Base-by-base conservation (phyloP, 2,888 invertebrate genomes). In the Diachrysia chrysitis region DNA sequence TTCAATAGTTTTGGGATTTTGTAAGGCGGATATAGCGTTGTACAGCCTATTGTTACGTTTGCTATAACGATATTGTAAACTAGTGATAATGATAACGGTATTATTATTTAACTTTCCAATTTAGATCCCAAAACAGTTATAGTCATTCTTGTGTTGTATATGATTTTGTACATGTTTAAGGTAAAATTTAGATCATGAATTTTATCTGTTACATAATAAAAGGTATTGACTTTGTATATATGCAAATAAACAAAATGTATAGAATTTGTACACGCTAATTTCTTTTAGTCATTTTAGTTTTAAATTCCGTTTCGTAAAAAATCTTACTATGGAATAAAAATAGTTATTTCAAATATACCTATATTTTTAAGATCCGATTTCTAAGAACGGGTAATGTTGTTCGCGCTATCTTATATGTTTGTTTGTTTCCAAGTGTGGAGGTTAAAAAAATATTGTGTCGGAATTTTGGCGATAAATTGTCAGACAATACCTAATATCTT, bases 1-100 rank as follows among this genome's bases (percentile, higher is more conserved):
- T 81, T 85, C 84, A 85, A 90, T 89, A 87, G 88, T 87, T 89
- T 88, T 79, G 85, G 83, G 82, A 78, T 82, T 79, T 80, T 76
- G 75, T 76, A 85, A 83, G 82, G 81, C 73, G 78, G 80, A 81
- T 83, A 83, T 79, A 76, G 72, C 69, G 76, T 76, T 83, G 78
- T 78, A 77, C 19, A 55, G 77, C 78, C 83, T 73, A 83, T 87
- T 86, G 85, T 85, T 83, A 77, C 66, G 76, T 79, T 82, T 66
- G 68, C 68, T 70, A 64, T 74, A 78, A 79, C 80, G 69, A 66
- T 82, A 84, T 84, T 83, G 79, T 82, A 73, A 81, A 78, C 73
- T 75, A 82, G 78, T 78, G 67, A 79, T 83, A 82, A 80, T 75
- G 79, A 81, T 82, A 83, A 80, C 79, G 70, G 65, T 76, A 80